phyloP scores from a whole-genome alignment of 2,888 invertebrate genomes.

The Amaurobius ferox region DNA sequence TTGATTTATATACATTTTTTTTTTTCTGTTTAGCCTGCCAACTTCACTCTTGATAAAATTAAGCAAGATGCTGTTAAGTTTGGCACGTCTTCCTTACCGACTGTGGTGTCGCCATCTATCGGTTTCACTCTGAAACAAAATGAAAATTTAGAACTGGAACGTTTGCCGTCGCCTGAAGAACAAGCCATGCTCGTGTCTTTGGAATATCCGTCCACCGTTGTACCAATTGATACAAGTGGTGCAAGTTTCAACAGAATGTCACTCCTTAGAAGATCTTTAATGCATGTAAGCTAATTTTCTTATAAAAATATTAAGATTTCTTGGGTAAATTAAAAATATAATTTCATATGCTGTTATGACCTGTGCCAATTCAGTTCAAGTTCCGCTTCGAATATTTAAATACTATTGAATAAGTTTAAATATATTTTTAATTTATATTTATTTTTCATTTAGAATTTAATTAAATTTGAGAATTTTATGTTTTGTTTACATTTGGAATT shows the following conservation, averaged over 20 bases:
- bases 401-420: too few relatives aligned
- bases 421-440: too few relatives aligned
- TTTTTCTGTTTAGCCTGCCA: slow-evolving; percentile 74
- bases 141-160: slow-evolving; percentile 81
- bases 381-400: too few relatives aligned
- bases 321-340: too few relatives aligned
- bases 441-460: too few relatives aligned
- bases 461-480: not conserved
- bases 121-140: slow-evolving; percentile 36
- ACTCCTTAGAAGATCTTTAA: slow-evolving; percentile 87
- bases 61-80: slow-evolving; percentile 72
- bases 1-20: not conserved
- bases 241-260: slow-evolving; percentile 93
- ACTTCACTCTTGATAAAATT: slow-evolving; percentile 73
- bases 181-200: slow-evolving; percentile 75
- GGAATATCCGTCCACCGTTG: slow-evolving; percentile 88
- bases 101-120: slow-evolving; percentile 53
- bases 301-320: not conserved
- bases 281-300: slow-evolving; percentile 79
- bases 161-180: slow-evolving; percentile 76
- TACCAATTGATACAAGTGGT: slow-evolving; percentile 93
- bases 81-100: slow-evolving; percentile 55
- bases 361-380: too few relatives aligned
- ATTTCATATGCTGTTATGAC: too few relatives aligned
- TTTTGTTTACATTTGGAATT: not conserved